A percentile compares a stretch with the other conserved stretches of the same genome.
These are phyloP conservation scores for Chiloscyllium punctatum DNA, from an alignment of 2,797 vertebrate genomes.

Conservation along the genomic window DNA sequence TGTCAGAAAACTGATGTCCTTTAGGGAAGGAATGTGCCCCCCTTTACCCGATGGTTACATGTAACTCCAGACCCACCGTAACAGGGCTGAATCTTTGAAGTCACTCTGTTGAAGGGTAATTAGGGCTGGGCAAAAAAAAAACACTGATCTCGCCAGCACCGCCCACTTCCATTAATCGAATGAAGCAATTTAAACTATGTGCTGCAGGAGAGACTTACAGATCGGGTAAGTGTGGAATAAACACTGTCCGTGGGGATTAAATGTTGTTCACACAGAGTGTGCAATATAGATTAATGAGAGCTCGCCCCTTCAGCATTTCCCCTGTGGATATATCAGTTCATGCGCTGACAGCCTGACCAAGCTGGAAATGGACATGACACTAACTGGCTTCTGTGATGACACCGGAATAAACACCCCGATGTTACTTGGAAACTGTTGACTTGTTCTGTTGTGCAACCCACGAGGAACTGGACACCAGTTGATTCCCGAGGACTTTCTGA, in stretches of 20 bases:
- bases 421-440: not conserved
- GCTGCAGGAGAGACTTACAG: not conserved
- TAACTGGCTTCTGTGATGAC: not conserved
- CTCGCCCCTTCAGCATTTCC: not conserved
- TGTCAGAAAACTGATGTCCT: too few relatives aligned
- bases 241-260: not conserved
- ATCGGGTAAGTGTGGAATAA: not conserved
- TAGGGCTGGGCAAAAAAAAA: too few relatives aligned
- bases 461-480: not conserved
- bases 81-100: too few relatives aligned
- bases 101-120: too few relatives aligned
- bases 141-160: too few relatives aligned
- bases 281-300: not conserved
- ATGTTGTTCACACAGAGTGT: not conserved
- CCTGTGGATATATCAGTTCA: not conserved
- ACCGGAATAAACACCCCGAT: not conserved
- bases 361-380: not conserved
- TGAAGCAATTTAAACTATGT: too few relatives aligned
- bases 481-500: not conserved
- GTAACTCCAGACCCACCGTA: too few relatives aligned
- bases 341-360: not conserved
- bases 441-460: not conserved
- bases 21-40: too few relatives aligned
- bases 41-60: too few relatives aligned
- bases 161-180: too few relatives aligned